Base-by-base conservation (phyloP, 2,113 vertebrate genomes). In the Macaca nemestrina region DNA sequence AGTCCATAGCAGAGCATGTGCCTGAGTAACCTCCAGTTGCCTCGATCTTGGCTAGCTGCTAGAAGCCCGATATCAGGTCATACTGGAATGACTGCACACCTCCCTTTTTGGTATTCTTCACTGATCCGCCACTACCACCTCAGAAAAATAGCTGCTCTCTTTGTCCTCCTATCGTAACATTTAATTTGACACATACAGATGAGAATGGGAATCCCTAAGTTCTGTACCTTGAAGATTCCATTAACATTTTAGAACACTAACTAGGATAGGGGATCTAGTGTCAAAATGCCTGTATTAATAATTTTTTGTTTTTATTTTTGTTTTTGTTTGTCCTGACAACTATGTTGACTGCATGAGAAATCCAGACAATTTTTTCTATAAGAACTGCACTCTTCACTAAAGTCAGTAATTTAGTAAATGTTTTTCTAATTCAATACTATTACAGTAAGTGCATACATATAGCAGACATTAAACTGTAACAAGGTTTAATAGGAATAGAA, bases 1-100 rank as follows among this genome's bases (percentile, higher is more conserved):
- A 22, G 3, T 6, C 5, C 6, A 20, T 0, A 61, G 8, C 0
- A 76, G 4, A 83, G 38, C 7, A 25, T 38, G 6, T 32, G 2
- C 23, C 38, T 48, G 10, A 12, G 10, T 48, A 32, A 30, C 27
- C 32, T 20, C 20, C 23, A 25, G 1, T 45, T 40, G 4, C 22
- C 16, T 25, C 18, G 35, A 8, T 48, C 8, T 61, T 80, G 11
- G 22, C 3, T 12, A 40, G 1, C 22, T 32, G 12, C 32, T 23
- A 14, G 8, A 82, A 67, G 10, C 3, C 9, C n/a, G 2, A 25
- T 35, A 17, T 78, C 5, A 59, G 22, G 1, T 48, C 45, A 6
- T 6, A 10, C 11, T 78, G 17, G 16, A 73, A 32, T 38, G 7
- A n/a, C 23, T 27, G 27, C 18, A 30, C 22, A 35, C 1, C 11